Evolutionary conservation across 2,797 vertebrate genomes (phyloP), one percentile per base, ranked within the genome.

Genomic region (Scolopax rusticola): DNA sequence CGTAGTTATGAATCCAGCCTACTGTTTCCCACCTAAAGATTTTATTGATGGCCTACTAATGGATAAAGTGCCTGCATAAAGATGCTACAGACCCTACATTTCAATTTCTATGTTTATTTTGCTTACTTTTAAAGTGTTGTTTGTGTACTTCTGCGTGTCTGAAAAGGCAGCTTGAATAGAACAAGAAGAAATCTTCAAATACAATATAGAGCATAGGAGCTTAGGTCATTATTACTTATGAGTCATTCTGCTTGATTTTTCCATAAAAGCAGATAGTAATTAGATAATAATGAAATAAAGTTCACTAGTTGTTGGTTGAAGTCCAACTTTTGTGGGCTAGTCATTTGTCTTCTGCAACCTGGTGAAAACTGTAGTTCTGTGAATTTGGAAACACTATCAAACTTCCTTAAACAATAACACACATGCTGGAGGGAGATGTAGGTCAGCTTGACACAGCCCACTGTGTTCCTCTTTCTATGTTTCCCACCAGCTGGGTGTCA

Each of bases 61-160:
- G 2, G 13, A 41, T 12, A 3, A 53, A 16, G 8, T 67, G 56
- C n/a, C 40, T 21, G 18, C 40, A 41, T 41, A 12, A 40, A 32
- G 53, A 48, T 51, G 23, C 23, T 6, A 24, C 23, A 47, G 24
- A 36, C 3, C 18, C 32, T 74, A 19, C 12, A 24, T 27, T 70
- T 74, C 9, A 2, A 47, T 53, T 71, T 64, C 15, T 69, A 7
- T 59, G 15, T 40, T 69, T 73, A 6, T 11, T 87, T 83, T 40
- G 11, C 53, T 30, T 53, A 11, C 17, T 73, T 90, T 73, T 36
- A 18, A 75, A 60, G 14, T 56, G 17, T 8, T 7, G 4, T 9
- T 63, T 8, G 16, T 11, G 23, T 19, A 40, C 25, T 50, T 51
- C 24, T 32, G 2, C 0, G 0, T 20, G 16, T 43, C 13, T 16